Evolutionary conservation across 2,888 invertebrate species (phyloP).

Genomic region (Notodonta dromedarius): DNA sequence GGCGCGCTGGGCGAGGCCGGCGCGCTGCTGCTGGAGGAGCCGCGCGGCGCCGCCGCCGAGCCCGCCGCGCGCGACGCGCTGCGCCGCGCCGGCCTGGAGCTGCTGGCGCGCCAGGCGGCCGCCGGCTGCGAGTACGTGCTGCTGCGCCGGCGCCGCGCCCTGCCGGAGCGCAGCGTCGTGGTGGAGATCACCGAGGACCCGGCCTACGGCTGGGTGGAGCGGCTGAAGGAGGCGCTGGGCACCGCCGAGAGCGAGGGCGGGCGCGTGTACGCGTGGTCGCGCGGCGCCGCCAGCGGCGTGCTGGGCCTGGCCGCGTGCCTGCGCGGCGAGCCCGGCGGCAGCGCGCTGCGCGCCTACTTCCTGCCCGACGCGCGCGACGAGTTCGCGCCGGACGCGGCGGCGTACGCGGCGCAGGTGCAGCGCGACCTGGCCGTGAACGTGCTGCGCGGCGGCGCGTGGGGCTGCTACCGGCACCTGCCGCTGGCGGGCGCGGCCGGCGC

Average conservation of each 20-base stretch:
- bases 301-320: conserved; percentile 96
- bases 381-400: conserved; percentile 83
- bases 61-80: conserved; percentile 64
- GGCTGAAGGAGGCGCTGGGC: conserved; percentile 89
- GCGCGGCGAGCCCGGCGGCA: conserved; percentile 93
- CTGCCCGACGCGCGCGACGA: conserved; percentile 86
- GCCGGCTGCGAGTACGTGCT: conserved; percentile 87
- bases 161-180: conserved; percentile 72
- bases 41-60: conserved; percentile 69
- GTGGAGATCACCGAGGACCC: conserved; percentile 88
- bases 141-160: conserved; percentile 81
- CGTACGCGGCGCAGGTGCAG: conserved; percentile 86
- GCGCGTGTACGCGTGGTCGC: conserved; percentile 88
- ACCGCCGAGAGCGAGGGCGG: conserved; percentile 84
- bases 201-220: conserved; percentile 91
- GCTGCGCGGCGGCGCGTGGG: conserved; percentile 92
- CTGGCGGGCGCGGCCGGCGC: conserved; percentile 78
- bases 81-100: conserved; percentile 60
- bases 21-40: conserved; percentile 90
- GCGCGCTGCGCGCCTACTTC: conserved; percentile 88
- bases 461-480: conserved; percentile 92
- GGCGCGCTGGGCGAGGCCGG: conserved; percentile 87
- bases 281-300: conserved; percentile 89
- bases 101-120: conserved; percentile 81
- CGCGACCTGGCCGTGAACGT: conserved; percentile 95